phyloP scores from a whole-genome alignment of 1,140 invertebrate species.

The Anagrus nilaparvatae region DNA sequence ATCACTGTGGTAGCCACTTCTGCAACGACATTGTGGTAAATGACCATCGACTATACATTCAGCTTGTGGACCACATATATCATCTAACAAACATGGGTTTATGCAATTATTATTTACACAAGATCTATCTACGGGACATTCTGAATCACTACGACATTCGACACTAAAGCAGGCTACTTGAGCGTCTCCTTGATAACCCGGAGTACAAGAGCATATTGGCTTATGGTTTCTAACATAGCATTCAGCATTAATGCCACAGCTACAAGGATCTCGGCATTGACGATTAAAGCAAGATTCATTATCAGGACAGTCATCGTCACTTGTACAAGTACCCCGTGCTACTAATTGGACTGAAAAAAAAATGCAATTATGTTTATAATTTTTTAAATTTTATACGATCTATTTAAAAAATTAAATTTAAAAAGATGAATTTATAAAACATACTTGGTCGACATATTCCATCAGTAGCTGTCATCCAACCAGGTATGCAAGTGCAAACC shows the following conservation, averaged over 20 bases:
- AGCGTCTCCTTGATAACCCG: constrained; percentile 77
- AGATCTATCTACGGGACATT: constrained; percentile 68
- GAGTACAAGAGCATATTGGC: constrained; percentile 73
- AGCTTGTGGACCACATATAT: constrained; percentile 73
- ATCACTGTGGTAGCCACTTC: constrained; percentile 71
- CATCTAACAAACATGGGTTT: constrained; percentile 64
- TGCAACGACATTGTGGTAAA: constrained; percentile 66
- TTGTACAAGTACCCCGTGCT: constrained; percentile 57
- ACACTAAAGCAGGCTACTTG: constrained; percentile 65
- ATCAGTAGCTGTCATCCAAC: constrained; percentile 65
- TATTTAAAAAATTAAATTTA: neutral
- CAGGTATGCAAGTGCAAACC: constrained; percentile 74
- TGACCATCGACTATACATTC: constrained; percentile 72
- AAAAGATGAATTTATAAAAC: too few relatives aligned
- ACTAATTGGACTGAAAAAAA: constrained; percentile 47
- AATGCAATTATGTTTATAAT: too few relatives aligned
- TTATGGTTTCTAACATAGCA: constrained; percentile 75
- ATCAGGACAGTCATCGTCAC: constrained; percentile 65
- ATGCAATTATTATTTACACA: constrained; percentile 78
- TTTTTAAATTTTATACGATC: too few relatives aligned
- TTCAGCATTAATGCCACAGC: constrained; percentile 74
- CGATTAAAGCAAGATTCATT: constrained; percentile 75
- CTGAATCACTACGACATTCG: constrained; percentile 66
- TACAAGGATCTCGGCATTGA: constrained; percentile 76
- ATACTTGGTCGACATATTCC: constrained; percentile 59